Evolutionary conservation across 2,113 vertebrate genomes (phyloP), one percentile per base, ranked within the genome.

Genomic region (Ochotona princeps): DNA sequence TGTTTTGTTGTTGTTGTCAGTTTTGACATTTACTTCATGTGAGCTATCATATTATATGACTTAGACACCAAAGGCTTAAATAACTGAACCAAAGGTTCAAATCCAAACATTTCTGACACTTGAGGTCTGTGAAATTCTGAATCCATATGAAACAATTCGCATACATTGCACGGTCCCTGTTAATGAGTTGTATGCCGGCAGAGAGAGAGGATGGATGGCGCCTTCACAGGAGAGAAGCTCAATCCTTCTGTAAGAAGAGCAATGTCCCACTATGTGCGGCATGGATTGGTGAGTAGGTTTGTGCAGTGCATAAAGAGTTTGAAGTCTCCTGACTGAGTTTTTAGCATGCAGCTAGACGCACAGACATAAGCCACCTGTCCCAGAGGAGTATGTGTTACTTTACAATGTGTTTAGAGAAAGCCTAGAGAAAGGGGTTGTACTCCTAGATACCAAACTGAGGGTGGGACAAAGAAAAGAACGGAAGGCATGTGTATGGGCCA

Each of bases 121-220:
- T 80, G 13, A 26, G 11, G 32, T 67, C 12, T 12, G 2, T 57
- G 47, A 21, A 12, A n/a, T 70, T 69, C 60, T 21, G 4, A 17
- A 32, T 80, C 28, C 35, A 20, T 15, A 8, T 14, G 25, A 4
- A 63, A 23, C 14, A 3, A 4, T 0, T 32, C 8, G n/a, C 35
- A 2, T 25, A 28, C 15, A 3, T 54, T 20, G 26, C 0, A 2
- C 32, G 51, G 2, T 20, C 26, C 66, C 2, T 26, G 13, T 61
- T 28, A 49, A 35, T 2, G 7, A 4, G 11, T 4, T 49, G 26
- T 8, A 10, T 44, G 7, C 35, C 74, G 14, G 25, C 54, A 21
- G n/a, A 32, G 13, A 26, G 26, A 20, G 3, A 15, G 8, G 8
- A 32, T 21, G 60, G 21, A 20, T 47, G 20, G 21, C 17, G 3